These are phyloP conservation scores for Neoaliturus tenellus DNA, from an alignment of 2,888 invertebrate genomes.

Conservation along the genomic window DNA sequence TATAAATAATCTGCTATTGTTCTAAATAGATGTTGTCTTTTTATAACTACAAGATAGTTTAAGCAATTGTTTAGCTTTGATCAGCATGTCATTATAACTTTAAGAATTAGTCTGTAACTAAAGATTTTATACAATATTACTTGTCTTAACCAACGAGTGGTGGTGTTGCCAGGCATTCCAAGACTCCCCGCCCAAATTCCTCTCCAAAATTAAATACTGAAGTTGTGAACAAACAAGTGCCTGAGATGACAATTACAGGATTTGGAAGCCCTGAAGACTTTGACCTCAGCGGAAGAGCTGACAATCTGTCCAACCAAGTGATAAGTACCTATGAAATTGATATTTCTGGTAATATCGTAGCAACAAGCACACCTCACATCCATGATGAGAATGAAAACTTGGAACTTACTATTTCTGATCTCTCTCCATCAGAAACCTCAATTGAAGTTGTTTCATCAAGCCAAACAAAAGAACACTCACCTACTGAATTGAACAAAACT, in stretches of 20 bases:
- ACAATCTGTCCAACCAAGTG: not conserved
- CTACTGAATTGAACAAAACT: slow-evolving; percentile 19
- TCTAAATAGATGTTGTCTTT: too few relatives aligned
- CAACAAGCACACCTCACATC: not conserved
- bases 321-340: slow-evolving; percentile 35
- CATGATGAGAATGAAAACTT: not conserved
- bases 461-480: not conserved
- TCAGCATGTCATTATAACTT: too few relatives aligned
- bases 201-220: slow-evolving; percentile 14
- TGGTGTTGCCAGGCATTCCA: slow-evolving; percentile 32
- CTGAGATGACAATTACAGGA: not conserved
- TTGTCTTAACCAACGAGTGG: not conserved
- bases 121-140: too few relatives aligned
- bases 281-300: not conserved
- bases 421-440: not conserved
- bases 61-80: not conserved
- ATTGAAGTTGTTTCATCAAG: not conserved
- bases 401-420: not conserved
- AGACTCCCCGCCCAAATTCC: not conserved
- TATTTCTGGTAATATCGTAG: slow-evolving; percentile 15
- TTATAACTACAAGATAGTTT: not conserved
- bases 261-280: not conserved
- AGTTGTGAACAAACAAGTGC: slow-evolving; percentile 28
- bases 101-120: too few relatives aligned
- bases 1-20: too few relatives aligned